phyloP scores from a whole-genome alignment of 2,888 invertebrate genomes.

The Macrophya annulata region DNA sequence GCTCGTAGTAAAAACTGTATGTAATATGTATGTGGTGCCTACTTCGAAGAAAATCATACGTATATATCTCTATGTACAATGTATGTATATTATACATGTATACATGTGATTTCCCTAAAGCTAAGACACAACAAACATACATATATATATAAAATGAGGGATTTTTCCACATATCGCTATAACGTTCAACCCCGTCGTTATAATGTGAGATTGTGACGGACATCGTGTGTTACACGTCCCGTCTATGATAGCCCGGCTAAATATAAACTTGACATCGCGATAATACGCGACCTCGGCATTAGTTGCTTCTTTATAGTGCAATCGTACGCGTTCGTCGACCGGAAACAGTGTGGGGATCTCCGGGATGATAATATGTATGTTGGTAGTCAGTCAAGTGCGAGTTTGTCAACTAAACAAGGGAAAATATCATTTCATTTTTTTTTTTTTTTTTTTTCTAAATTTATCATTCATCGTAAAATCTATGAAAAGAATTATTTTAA shows the following conservation, averaged over 20 bases:
- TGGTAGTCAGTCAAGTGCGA: not conserved
- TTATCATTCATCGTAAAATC: not conserved
- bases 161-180: no score
- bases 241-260: constrained; percentile 25
- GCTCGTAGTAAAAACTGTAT: no score
- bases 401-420: not conserved
- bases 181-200: no score
- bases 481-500: no score
- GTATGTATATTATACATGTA: no score
- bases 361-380: not conserved
- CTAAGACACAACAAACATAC: no score
- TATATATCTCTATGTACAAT: no score
- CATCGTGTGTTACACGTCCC: not conserved
- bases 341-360: not conserved
- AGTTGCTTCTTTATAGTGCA: not conserved
- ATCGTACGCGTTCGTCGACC: constrained; percentile 6
- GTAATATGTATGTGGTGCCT: no score
- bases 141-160: no score
- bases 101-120: no score
- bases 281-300: constrained; percentile 16
- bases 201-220: not conserved
- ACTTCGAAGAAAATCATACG: no score
- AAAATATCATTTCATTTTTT: not conserved
- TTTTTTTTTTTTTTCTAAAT: not conserved
- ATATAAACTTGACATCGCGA: constrained; percentile 36